Evolutionary conservation across 2,888 invertebrate genomes (phyloP).

Genomic region (Drosophila fungiperda): DNA sequence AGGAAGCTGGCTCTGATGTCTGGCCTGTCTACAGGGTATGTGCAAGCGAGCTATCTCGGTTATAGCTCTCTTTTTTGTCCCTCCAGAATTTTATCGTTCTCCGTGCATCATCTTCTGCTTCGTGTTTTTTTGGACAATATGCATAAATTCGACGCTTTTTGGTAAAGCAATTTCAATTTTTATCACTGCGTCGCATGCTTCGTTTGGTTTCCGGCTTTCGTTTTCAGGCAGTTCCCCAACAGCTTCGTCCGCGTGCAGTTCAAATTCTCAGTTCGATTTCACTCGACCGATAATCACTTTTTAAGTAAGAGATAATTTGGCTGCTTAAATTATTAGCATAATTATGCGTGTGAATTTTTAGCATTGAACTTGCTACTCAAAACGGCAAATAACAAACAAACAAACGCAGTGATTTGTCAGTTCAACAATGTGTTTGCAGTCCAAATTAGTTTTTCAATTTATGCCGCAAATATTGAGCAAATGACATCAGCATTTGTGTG

Average conservation of each 20-base stretch:
- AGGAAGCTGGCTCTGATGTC: neutral
- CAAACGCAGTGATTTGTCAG: constrained; percentile 36
- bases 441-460: constrained; percentile 69
- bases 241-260: constrained; percentile 63
- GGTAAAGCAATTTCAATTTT: constrained; percentile 60
- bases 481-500: constrained; percentile 64
- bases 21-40: neutral
- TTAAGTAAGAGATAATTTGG: constrained; percentile 18
- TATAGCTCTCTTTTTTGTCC: constrained; percentile 5
- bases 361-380: constrained; percentile 70
- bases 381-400: constrained; percentile 24
- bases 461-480: constrained; percentile 66
- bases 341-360: constrained; percentile 32
- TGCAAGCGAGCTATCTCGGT: neutral
- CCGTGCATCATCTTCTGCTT: constrained; percentile 3
- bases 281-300: constrained; percentile 4
- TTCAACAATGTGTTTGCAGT: constrained; percentile 61
- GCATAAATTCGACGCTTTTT: constrained; percentile 52
- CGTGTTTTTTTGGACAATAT: constrained; percentile 50
- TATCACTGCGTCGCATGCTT: constrained; percentile 15
- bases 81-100: constrained; percentile 26
- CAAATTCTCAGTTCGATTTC: constrained; percentile 23
- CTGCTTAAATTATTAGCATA: constrained; percentile 29
- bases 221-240: constrained; percentile 65
- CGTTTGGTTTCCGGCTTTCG: constrained; percentile 51